Base-by-base conservation (phyloP, 2,113 vertebrate species). In the Lycaon pictus region DNA sequence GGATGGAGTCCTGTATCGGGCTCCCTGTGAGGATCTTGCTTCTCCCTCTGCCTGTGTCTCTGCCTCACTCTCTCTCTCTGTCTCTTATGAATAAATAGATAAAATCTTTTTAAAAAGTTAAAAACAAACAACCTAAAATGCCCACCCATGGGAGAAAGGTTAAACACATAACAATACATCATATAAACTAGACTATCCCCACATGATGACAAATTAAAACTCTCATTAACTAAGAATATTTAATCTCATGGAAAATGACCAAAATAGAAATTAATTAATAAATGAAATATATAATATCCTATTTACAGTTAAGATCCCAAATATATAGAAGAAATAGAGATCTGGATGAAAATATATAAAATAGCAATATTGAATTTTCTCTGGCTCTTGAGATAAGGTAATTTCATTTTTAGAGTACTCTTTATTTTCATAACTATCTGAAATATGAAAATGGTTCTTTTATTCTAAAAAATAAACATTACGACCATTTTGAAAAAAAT, bases 351-450 rank as follows among this genome's bases (percentile, higher is more conserved):
- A 89, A 92, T 48, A 48, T 27, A 35, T 79, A 51, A 58, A 43
- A 58, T 22, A 65, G 76, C 86, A 67, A 85, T 12, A 67, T 29
- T 23, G 22, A 74, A 35, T 88, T 95, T 89, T 94, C 19, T 72
- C 22, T 86, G 56, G 32, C 37, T 77, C 27, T 93, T 22, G 22
- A 86, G 35, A 83, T 69, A 83, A 60, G 58, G 35, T 43, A 53
- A 92, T 84, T 88, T 90, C 55, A 72, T 37, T 89, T 95, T 76
- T 74, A 58, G 5, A 74, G 80, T 92, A 53, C 37, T 87, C 43
- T 84, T 94, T 65, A 85, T 83, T 69, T 90, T 86, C 20, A 10
- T 37, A 76, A 76, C 51, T 67, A 7, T 67, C 22, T 81, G 48
- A 84, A 92, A 85, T 43, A 32, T 65, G 16, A 92, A 85, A 37